These are phyloP conservation scores for Spondyliosoma cantharus DNA, from an alignment of 2,797 vertebrate genomes.

Conservation along the genomic window DNA sequence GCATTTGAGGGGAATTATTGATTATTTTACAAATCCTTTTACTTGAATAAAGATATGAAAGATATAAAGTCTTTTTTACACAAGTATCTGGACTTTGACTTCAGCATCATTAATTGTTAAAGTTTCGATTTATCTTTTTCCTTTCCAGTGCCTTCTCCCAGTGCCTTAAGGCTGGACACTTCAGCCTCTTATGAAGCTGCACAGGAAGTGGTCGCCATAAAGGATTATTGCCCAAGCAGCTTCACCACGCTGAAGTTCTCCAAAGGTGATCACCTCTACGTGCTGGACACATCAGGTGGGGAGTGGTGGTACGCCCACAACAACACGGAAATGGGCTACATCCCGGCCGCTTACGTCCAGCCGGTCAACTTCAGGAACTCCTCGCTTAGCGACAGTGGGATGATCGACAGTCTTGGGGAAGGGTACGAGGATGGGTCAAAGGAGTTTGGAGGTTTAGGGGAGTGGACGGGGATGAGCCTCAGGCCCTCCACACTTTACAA, in stretches of 20 bases:
- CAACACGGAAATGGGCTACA: slow-evolving; percentile 98
- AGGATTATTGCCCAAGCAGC: slow-evolving; percentile 94
- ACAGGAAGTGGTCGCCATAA: slow-evolving; percentile 95
- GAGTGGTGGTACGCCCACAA: slow-evolving; percentile 99
- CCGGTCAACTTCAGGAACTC: slow-evolving; percentile 89
- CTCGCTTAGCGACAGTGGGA: slow-evolving; percentile 93
- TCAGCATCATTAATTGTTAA: neutral
- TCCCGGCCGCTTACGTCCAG: slow-evolving; percentile 94
- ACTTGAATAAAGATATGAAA: no score
- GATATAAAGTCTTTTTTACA: no score
- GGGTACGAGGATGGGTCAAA: slow-evolving; percentile 88
- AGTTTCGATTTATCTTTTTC: slow-evolving; percentile 8
- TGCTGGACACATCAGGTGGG: slow-evolving; percentile 93
- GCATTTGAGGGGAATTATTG: no score
- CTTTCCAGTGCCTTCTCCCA: slow-evolving; percentile 94
- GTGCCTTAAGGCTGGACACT: slow-evolving; percentile 92
- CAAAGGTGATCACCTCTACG: slow-evolving; percentile 94
- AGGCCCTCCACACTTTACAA: slow-evolving; percentile 81
- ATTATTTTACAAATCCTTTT: no score
- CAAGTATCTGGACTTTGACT: no score
- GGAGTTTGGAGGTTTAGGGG: slow-evolving; percentile 89
- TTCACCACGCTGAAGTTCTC: slow-evolving; percentile 97
- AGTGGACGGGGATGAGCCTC: slow-evolving; percentile 83
- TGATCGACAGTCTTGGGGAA: slow-evolving; percentile 92
- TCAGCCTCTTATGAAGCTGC: slow-evolving; percentile 89